Percentiles rank a stretch among this genome's conserved stretches.
Evolutionary conservation across 2,113 vertebrate genomes (phyloP).

Genomic region (Gallinago jamesoni): DNA sequence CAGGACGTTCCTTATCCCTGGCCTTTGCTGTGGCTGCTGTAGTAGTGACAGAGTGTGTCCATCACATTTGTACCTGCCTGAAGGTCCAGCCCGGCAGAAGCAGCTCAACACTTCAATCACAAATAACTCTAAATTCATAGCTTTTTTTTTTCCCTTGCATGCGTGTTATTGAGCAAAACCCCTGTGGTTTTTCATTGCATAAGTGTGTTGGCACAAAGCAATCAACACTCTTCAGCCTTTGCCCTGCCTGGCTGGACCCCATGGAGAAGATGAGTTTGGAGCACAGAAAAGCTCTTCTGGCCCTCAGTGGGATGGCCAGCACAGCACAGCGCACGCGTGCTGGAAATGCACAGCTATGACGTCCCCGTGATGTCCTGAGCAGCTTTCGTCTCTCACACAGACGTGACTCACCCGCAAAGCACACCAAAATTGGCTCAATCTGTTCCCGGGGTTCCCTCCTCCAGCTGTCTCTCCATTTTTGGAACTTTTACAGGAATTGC

Average conservation of each 20-base stretch:
- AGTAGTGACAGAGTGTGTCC: background rate
- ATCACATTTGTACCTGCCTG: background rate
- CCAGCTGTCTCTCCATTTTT: background rate
- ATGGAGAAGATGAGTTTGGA: background rate
- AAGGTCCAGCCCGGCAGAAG: background rate
- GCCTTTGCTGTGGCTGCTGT: background rate
- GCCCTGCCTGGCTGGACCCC: background rate
- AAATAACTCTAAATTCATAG: background rate
- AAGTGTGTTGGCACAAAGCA: background rate
- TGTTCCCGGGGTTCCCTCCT: background rate
- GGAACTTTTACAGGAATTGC: background rate
- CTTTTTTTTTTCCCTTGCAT: accelerated
- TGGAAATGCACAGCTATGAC: background rate
- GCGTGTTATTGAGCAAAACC: background rate
- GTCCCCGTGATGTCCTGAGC: background rate
- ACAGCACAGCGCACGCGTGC: background rate
- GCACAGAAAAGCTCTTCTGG: background rate
- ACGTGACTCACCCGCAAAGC: background rate
- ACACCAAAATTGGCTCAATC: background rate
- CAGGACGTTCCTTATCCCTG: background rate
- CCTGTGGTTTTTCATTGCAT: background rate
- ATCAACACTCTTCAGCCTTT: background rate
- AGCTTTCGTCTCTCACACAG: background rate
- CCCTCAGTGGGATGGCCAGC: background rate
- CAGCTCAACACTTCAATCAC: background rate